These are phyloP conservation scores for Drosophila takahashii DNA, from an alignment of 1,140 invertebrate genomes.

Conservation along the genomic window DNA sequence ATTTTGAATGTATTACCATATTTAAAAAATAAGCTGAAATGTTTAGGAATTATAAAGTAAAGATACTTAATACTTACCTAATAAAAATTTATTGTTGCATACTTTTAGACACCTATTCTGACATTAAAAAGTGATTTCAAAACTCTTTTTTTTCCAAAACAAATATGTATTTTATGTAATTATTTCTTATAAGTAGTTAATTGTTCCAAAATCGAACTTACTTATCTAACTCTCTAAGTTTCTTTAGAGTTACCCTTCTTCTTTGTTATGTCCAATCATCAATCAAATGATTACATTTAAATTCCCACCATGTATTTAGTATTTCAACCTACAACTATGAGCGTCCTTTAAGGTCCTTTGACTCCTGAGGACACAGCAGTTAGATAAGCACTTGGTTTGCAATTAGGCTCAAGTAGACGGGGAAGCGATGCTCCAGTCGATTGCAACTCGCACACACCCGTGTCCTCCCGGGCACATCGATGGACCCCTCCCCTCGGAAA, in stretches of 20 bases:
- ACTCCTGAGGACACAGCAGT: neutral
- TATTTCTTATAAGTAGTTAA: no score
- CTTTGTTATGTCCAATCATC: neutral
- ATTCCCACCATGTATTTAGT: neutral
- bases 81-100: no score
- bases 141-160: no score
- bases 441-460: slow-evolving; percentile 11
- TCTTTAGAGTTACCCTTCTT: no score
- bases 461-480: neutral
- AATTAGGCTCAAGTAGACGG: slow-evolving; percentile 52
- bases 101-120: no score
- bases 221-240: neutral
- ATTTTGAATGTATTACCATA: no score
- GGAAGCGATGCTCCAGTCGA: slow-evolving; percentile 20
- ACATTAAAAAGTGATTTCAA: no score
- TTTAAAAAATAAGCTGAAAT: no score
- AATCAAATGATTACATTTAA: neutral
- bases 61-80: no score
- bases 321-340: neutral
- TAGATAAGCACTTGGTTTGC: slow-evolving; percentile 37
- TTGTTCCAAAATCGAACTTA: no score
- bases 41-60: no score
- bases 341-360: neutral
- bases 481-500: neutral
- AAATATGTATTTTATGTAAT: no score